Base-by-base conservation (phyloP, 2,113 vertebrate genomes). In the Prinia subflava region DNA sequence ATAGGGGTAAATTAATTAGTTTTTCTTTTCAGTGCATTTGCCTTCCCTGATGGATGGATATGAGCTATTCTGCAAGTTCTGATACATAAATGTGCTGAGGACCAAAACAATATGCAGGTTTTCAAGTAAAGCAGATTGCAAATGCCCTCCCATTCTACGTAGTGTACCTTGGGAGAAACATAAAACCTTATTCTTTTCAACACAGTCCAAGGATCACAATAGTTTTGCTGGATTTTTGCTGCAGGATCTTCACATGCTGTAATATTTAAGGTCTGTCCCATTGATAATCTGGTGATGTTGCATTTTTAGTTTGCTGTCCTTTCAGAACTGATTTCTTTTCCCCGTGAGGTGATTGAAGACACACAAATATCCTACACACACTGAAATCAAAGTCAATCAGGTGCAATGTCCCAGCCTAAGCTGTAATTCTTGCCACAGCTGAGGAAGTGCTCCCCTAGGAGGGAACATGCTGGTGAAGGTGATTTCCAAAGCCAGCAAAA, bases 251-350 rank as follows among this genome's bases (percentile, higher is more conserved):
- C 94, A 92, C 3, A 24, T 87, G 87, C 79, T 68, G 85, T 73
- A 82, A 84, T 35, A 67, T 93, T 93, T 90, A 97, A 88, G 42
- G 75, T 85, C 69, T 87, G 81, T 79, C 79, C 85, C 94, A 82
- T 15, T 93, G 71, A 85, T 31, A 89, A 93, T 92, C 82, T 93
- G 37, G 71, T 91, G 93, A 98, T 97, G 97, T 98, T 98, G 98
- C 98, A 97, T 98, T 98, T 97, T 96, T 94, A 98, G 95, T 98
- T 97, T 98, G 97, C 97, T 98, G 98, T 98, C 97, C 98, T 98
- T 98, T 97, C 95, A 92, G 79, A 94, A 79, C 70, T 95, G 94
- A 97, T 97, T 97, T 96, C 82, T 92, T 90, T 90, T 93, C 57
- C 96, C 91, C 64, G 77, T 81, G 93, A 96, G 82, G 95, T 97